These are phyloP conservation scores for Xiphias gladius DNA, from an alignment of 2,113 vertebrate genomes.

Conservation along the genomic window DNA sequence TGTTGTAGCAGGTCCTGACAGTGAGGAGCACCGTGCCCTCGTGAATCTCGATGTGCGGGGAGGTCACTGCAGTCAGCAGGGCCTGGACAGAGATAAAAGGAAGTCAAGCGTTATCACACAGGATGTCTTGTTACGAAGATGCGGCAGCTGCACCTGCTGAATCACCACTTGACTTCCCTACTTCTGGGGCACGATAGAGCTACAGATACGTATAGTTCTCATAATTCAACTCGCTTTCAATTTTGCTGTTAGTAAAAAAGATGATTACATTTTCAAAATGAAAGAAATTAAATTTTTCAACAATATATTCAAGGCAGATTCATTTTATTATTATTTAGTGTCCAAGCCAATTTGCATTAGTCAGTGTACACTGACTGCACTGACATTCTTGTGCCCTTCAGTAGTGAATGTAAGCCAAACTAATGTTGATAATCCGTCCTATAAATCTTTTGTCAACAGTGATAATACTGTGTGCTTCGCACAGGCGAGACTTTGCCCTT, in stretches of 20 bases:
- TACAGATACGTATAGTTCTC: not conserved
- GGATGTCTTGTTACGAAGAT: not conserved
- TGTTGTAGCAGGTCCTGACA: slow-evolving; percentile 98
- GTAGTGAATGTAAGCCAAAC: not conserved
- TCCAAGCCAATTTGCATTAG: not conserved
- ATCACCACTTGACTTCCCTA: slow-evolving; percentile 45
- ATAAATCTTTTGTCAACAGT: slow-evolving; percentile 66
- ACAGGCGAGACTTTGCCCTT: slow-evolving; percentile 49
- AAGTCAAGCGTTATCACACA: slow-evolving; percentile 20
- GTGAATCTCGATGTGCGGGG: slow-evolving; percentile 96
- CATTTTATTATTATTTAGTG: not conserved
- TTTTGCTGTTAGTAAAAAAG: not conserved
- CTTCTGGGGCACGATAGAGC: not conserved
- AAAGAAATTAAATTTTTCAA: not conserved
- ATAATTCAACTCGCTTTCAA: not conserved
- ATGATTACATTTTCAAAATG: not conserved
- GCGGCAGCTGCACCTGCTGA: slow-evolving; percentile 48
- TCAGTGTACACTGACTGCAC: not conserved
- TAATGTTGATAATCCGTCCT: slow-evolving; percentile 17
- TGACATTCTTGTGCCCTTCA: slow-evolving; percentile 27
- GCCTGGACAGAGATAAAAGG: slow-evolving; percentile 83
- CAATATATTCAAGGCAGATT: not conserved
- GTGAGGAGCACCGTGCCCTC: slow-evolving; percentile 97
- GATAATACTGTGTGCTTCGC: slow-evolving; percentile 7
- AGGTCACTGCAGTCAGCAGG: slow-evolving; percentile 95